phyloP scores from a whole-genome alignment of 2,888 invertebrate genomes.

The Germaria angustata region DNA sequence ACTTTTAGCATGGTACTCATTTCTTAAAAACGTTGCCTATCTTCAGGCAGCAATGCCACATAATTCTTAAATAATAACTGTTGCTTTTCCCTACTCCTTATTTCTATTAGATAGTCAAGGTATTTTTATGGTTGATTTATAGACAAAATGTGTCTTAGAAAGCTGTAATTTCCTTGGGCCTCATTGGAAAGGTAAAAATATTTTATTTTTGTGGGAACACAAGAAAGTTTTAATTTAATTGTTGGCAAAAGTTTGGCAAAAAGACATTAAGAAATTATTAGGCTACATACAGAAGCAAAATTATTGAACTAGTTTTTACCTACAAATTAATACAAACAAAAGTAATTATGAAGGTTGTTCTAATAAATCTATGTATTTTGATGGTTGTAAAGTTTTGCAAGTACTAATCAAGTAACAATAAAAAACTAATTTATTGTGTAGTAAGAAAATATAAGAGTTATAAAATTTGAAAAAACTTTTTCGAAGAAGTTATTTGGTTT shows the following conservation, averaged over 20 bases:
- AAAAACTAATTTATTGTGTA: too few relatives aligned
- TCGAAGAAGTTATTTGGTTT: too few relatives aligned
- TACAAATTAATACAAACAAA: conserved; percentile 59
- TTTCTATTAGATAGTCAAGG: conserved; percentile 33
- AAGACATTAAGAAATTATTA: conserved; percentile 38
- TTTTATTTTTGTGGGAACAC: conserved; percentile 21
- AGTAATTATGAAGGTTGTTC: neutral
- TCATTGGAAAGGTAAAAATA: conserved; percentile 20
- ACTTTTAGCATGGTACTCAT: neutral
- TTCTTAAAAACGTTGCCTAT: conserved; percentile 38
- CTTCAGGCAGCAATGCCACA: conserved; percentile 30
- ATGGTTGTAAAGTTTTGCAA: neutral
- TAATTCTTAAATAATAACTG: conserved; percentile 53
- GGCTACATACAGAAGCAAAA: conserved; percentile 28
- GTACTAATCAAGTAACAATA: neutral
- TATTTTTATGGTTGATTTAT: conserved; percentile 59
- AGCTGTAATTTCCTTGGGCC: neutral
- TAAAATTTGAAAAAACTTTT: too few relatives aligned
- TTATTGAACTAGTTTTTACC: conserved; percentile 62
- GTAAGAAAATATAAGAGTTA: too few relatives aligned
- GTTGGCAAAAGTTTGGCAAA: conserved; percentile 46
- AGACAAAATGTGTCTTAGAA: neutral
- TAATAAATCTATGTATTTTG: neutral
- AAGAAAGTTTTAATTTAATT: conserved; percentile 63
- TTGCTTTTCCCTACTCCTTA: conserved; percentile 29